Evolutionary conservation across 2,113 vertebrate species (phyloP), one percentile per base, ranked within the genome.

Genomic region (Bos javanicus): DNA sequence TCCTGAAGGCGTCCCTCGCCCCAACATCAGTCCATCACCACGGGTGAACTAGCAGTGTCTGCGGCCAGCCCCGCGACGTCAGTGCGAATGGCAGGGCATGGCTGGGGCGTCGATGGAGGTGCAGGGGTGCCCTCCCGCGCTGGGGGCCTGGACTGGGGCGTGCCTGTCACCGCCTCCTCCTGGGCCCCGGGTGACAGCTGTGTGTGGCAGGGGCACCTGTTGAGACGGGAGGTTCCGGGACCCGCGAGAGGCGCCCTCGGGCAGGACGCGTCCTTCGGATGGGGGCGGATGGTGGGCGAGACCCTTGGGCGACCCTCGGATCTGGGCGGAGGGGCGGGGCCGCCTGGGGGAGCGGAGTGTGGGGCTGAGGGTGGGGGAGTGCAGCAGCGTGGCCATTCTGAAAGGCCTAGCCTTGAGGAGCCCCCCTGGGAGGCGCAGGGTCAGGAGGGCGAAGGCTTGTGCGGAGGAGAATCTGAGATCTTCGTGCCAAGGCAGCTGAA

Each of bases 151-250:
- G 48, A 23, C 46, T 82, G 56, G 36, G 87, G 86, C 8, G 15
- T 94, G 56, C 71, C 93, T 89, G 90, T n/a, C 28, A 30, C 57
- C 28, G 15, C 64, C 95, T 88, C 89, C 7, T 7, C 48, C 74
- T 0, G 57, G 81, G 50, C n/a, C 57, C 56, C 6, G 6, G 74
- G 81, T 67, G 92, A 90, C 88, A 62, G 81, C 92, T 83, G 21
- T 2, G 6, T 67, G 80, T 54, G 50, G 48, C 78, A 8, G 62
- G 74, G 89, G 95, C 98, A 98, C 98, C 98, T 98, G 98, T 98
- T 98, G 98, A 97, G 95, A 87, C 83, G 2, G 33, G 52, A 94
- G 87, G 48, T 81, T 89, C 26, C 17, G 48, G 86, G 39, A 87
- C 50, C 67, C 16, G 19, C 50, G 36, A 71, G 83, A 81, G 30